phyloP scores from a whole-genome alignment of 2,888 invertebrate species.

The Hypomecis atomaria region DNA sequence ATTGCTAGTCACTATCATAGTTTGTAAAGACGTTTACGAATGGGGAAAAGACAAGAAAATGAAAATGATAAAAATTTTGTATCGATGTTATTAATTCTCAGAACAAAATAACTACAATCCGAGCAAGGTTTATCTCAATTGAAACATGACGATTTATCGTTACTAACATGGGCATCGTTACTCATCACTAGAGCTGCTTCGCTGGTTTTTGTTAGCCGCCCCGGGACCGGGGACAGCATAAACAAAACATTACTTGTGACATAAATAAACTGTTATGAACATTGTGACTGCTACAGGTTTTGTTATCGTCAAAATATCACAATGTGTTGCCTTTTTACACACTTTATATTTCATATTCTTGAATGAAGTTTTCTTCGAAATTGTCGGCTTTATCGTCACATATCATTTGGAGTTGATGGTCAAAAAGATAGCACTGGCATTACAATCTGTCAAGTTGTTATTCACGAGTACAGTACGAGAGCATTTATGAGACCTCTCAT shows the following conservation, averaged over 20 bases:
- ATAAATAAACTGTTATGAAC: constrained; percentile 34
- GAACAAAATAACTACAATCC: constrained; percentile 1
- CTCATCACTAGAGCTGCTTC: constrained; percentile 34
- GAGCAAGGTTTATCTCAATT: constrained; percentile 24
- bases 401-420: too few species aligned
- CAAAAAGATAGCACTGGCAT: too few species aligned
- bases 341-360: too few species aligned
- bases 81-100: neutral
- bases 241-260: constrained; percentile 32
- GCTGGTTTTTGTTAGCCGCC: constrained; percentile 35
- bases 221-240: constrained; percentile 20
- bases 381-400: too few species aligned
- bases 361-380: too few species aligned
- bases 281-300: constrained; percentile 24
- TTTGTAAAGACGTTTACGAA: neutral
- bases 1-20: neutral
- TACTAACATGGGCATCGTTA: constrained; percentile 36
- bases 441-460: too few species aligned
- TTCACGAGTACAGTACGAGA: too few species aligned
- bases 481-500: too few species aligned
- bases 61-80: too few species aligned
- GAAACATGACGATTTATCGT: constrained; percentile 31
- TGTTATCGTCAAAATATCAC: constrained; percentile 7
- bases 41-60: too few species aligned
- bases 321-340: neutral